Evolutionary conservation across 2,888 invertebrate genomes (phyloP), one percentile per base, ranked within the genome.

Genomic region (Eumerus sabulonum): DNA sequence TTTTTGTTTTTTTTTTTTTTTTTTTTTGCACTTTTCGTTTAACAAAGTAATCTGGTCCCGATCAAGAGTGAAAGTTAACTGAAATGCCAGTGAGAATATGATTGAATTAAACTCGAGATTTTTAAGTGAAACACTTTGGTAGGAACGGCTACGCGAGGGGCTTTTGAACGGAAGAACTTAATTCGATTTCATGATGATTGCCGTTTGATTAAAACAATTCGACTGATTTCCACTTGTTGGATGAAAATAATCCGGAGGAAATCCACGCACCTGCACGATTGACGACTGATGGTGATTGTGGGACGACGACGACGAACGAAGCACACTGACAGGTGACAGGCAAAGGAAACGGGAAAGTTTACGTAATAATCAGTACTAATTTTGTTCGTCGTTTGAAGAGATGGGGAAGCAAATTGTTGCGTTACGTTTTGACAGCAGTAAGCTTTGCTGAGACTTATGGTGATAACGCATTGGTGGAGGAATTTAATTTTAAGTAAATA

Each of bases 31-130:
- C 1, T 44, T 53, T 9, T 18, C 42, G 40, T 27, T 7, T 44
- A 7, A 27, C 42, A 27, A 2, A 27, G 7, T 27, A 27, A 27
- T 27, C 40, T 9, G 40, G 40, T 40, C 40, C 5, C 12, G 11
- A 40, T 16, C 13, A 44, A 60, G 74, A 73, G 84, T 83, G 85
- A 84, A 85, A 85, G 85, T 84, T 72, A 56, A 57, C 17, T 16
- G 36, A 44, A 57, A 56, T 62, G 66, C 67, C 56, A 67, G 47
- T 47, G 47, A 62, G 64, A 79, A 67, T 79, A 57, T 42, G 27
- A 27, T 27, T 27, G 16, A 45, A 45, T 57, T 42, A 67, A 47
- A 74, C 42, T 67, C 42, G 17, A 12, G 13, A 68, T 83, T 82
- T 62, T 81, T 64, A 77, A 54, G 56, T 71, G 48, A 53, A 76